phyloP scores from a whole-genome alignment of 2,797 vertebrate genomes.

The Corythornis leucogaster region DNA sequence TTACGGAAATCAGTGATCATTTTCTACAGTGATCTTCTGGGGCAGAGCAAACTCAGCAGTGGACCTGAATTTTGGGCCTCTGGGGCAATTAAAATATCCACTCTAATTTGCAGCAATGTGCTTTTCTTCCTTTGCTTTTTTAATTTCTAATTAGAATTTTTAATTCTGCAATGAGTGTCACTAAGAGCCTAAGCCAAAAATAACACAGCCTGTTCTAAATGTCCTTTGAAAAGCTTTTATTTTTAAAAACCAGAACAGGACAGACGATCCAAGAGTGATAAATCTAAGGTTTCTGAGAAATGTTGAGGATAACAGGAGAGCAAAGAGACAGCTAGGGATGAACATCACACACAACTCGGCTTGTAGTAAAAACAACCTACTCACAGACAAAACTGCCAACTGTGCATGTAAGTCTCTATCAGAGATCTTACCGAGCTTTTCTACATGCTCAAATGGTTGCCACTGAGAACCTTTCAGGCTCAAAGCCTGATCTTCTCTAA shows the following conservation, averaged over 20 bases:
- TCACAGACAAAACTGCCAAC: neutral
- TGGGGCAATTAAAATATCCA: slow-evolving; percentile 28
- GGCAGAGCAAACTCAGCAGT: neutral
- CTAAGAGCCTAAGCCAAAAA: slow-evolving; percentile 54
- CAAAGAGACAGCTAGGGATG: slow-evolving; percentile 37
- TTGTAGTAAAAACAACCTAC: neutral
- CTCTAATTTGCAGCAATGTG: slow-evolving; percentile 12
- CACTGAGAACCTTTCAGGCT: neutral
- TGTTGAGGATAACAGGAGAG: slow-evolving; percentile 46
- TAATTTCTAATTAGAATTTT: slow-evolving; percentile 57
- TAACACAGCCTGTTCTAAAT: slow-evolving; percentile 63
- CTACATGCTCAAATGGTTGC: neutral
- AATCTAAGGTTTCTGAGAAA: slow-evolving; percentile 64
- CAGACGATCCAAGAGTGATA: slow-evolving; percentile 51
- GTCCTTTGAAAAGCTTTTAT: slow-evolving; percentile 60
- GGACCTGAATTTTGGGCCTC: neutral
- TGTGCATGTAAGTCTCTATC: neutral
- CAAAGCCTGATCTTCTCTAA: neutral
- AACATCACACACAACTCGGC: neutral
- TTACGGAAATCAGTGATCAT: neutral
- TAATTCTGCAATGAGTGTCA: slow-evolving; percentile 49
- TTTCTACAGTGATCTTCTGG: neutral
- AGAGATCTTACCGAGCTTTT: neutral
- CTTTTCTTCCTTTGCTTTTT: slow-evolving; percentile 10
- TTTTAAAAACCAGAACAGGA: slow-evolving; percentile 62